Evolutionary conservation across 2,797 vertebrate species (phyloP), one percentile per base, ranked within the genome.

Genomic region (Carduelis carduelis): DNA sequence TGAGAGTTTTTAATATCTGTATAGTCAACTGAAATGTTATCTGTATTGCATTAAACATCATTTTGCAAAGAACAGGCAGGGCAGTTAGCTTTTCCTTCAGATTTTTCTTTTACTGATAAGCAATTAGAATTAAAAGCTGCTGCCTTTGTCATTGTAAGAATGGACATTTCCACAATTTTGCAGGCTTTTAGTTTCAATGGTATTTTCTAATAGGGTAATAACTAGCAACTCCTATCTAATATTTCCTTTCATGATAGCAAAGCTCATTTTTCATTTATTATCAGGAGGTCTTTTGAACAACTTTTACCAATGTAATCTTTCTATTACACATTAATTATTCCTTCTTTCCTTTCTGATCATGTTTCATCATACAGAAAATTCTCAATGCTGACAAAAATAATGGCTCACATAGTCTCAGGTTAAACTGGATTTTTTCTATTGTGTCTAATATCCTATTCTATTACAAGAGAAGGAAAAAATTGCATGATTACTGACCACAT

Each of bases 221-320:
- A 81, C n/a, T 49, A 68, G 17, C 7, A 88, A 14, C 14, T 74
- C 53, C 43, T 78, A 64, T 46, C 50, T 90, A 17, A 9, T 49
- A 44, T 84, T 86, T 92, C 30, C 15, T 83, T 83, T 87, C 35
- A 61, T 11, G 26, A 74, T 26, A 87, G 6, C 6, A 94, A 85
- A 79, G 32, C 27, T 89, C 16, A 66, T 64, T 86, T 89, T 88
- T 72, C 43, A 14, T 49, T 70, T 63, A 37, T 90, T 66, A 77
- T 70, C 84, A 74, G 46, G 13, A 91, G n/a, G 12, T 23, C 32
- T 93, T 77, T 84, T 52, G 83, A 71, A 12, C 21, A 87, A 76
- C 21, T 56, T 87, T n/a, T 41, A 66, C 27, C 7, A 46, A 56
- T 41, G 21, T 12, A 6, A 41, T 82, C 89, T 83, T 93, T 43